Evolutionary conservation across 2,797 vertebrate species (phyloP), one percentile per base, ranked within the genome.

Genomic region (Acanthurus tractus): DNA sequence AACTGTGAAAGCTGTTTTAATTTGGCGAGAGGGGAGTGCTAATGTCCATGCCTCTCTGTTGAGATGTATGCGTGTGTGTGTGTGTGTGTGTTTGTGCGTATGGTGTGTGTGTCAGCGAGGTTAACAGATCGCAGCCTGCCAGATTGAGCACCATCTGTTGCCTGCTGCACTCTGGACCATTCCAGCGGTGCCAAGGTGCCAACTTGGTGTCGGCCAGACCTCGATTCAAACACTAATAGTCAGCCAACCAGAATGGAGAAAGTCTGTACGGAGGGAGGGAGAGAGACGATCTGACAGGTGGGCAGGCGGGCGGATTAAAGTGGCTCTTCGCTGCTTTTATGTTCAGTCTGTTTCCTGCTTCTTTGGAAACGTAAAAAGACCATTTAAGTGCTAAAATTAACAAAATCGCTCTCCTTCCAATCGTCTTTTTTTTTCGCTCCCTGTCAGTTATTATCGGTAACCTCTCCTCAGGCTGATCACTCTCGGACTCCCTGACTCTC

Each of bases 61-160:
- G 46, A 45, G 56, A 14, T 6, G 15, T 22, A 14, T 0, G 25
- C 10, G 49, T 38, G 18, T 36, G n/a, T 46, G n/a, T 70, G 20
- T 63, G 18, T 70, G 66, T 65, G 50, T 59, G 25, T 70, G 23
- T 63, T n/a, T 50, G 40, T 72, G 40, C 62, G 38, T 29, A 12
- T 64, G 29, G 20, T 53, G n/a, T 73, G 25, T 63, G 18, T 70
- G 66, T 65, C 12, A 18, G 46, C 55, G 67, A 80, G 72, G 80
- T 79, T 83, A 86, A 78, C 75, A 69, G 73, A 83, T 81, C 53
- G 18, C 74, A 86, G 84, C 49, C 59, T 70, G 69, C 12, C 38
- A 12, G 57, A 78, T 53, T 61, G 55, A 34, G 40, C 25, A 40
- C 88, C 89, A 88, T 91, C 88, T 91, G 91, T 76, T 81, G 75